Conservation (phyloP, 2,797 vertebrate species). For the Macrochelys suwanniensis region DNA sequence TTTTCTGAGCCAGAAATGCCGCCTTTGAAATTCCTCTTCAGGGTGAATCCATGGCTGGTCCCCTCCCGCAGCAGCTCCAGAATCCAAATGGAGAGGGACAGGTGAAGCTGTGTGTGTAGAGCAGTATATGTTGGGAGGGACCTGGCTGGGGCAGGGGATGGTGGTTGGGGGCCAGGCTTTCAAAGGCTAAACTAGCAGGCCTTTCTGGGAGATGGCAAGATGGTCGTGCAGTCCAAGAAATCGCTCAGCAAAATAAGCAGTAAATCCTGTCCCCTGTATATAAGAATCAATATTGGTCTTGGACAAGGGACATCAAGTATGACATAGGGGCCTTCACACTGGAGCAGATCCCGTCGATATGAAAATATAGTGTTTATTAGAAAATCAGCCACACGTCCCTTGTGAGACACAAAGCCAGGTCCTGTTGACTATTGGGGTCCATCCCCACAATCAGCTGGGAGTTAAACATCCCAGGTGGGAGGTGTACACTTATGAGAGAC, state of each 20-base stretch:
- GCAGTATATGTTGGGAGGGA: rapidly evolving
- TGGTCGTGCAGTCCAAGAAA: neutral
- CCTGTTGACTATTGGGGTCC: neutral
- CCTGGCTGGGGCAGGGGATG: rapidly evolving
- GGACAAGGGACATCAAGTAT: slow-evolving; percentile 13
- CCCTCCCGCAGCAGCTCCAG: neutral
- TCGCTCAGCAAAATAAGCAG: neutral
- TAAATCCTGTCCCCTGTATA: slow-evolving; percentile 12
- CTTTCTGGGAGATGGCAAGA: neutral
- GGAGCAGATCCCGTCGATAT: neutral
- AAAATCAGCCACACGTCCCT: neutral
- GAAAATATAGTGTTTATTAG: neutral
- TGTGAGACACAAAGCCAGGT: neutral
- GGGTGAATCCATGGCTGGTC: neutral
- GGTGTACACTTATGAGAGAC: neutral
- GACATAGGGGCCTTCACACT: neutral
- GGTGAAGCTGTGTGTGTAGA: neutral
- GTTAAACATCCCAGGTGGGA: neutral
- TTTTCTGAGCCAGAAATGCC: neutral
- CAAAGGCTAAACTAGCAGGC: neutral
- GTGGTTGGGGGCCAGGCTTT: neutral
- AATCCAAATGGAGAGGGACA: neutral
- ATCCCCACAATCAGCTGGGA: neutral
- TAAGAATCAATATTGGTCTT: slow-evolving; percentile 42
- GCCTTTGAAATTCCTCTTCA: neutral